A percentile compares a stretch with the other conserved stretches of the same genome.
These are phyloP conservation scores for Xenopus borealis DNA, from an alignment of 2,113 vertebrate species.

Conservation along the genomic window DNA sequence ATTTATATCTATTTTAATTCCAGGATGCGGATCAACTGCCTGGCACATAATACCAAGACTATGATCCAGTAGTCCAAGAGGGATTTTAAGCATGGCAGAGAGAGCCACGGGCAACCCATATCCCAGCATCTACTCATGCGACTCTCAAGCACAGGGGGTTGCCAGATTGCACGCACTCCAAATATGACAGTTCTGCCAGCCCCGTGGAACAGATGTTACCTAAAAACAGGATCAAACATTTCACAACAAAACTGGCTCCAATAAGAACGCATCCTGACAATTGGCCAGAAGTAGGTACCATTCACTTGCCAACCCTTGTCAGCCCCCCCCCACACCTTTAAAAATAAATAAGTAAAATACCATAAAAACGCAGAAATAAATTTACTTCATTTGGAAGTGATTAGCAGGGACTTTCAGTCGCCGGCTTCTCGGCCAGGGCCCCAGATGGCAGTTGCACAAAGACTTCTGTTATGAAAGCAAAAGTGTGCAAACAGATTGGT, in stretches of 20 bases:
- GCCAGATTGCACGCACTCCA: constrained; percentile 15
- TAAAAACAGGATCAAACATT: constrained; percentile 18
- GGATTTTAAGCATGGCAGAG: not conserved
- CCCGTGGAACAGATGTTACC: constrained; percentile 40
- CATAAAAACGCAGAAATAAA: constrained; percentile 10
- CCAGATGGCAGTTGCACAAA: constrained; percentile 29
- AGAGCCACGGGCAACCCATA: constrained; percentile 12
- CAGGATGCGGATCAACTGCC: not conserved
- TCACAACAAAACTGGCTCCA: not conserved
- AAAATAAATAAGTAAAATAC: not conserved
- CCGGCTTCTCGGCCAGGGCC: constrained; percentile 21
- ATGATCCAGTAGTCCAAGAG: not conserved
- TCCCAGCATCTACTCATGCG: not conserved
- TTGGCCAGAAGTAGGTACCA: not conserved
- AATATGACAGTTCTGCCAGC: constrained; percentile 19
- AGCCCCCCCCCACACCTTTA: not conserved
- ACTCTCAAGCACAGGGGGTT: not conserved
- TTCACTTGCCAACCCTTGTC: not conserved
- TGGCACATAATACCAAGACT: not conserved
- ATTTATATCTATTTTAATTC: not conserved
- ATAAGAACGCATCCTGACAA: constrained; percentile 8
- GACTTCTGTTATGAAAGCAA: constrained; percentile 36
- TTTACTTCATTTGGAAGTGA: constrained; percentile 7
- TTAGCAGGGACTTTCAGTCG: not conserved
- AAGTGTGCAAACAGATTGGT: constrained; percentile 38